Conservation (phyloP, 2,113 vertebrate genomes). For the Carassius gibelio region DNA sequence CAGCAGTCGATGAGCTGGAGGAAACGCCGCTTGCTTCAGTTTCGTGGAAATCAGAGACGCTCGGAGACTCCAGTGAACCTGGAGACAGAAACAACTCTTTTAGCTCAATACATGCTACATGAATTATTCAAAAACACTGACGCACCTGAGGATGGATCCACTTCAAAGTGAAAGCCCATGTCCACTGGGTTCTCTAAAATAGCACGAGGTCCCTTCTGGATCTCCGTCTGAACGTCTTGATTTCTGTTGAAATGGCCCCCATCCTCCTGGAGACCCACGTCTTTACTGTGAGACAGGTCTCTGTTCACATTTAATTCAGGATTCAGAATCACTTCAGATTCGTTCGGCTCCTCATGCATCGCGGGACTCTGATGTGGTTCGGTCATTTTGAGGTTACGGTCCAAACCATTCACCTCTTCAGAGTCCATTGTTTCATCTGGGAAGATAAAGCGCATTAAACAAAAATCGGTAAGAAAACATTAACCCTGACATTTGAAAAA, state of each 20-base stretch:
- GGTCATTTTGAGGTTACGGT: constrained; percentile 10
- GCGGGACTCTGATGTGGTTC: constrained; percentile 17
- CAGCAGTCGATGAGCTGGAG: constrained; percentile 50
- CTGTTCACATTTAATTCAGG: constrained; percentile 40
- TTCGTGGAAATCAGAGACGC: constrained; percentile 57
- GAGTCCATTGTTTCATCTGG: constrained; percentile 46
- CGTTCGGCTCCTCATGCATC: constrained; percentile 30
- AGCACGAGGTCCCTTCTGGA: constrained; percentile 66
- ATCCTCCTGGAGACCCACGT: constrained; percentile 67
- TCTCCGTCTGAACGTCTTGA: constrained; percentile 68
- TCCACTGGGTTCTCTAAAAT: constrained; percentile 70
- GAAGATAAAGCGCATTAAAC: constrained; percentile 19
- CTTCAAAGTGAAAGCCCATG: constrained; percentile 62
- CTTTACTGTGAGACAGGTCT: constrained; percentile 43
- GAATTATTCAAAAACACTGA: not conserved
- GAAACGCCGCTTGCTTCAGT: constrained; percentile 48
- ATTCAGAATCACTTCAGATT: constrained; percentile 24
- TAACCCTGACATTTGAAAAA: not conserved
- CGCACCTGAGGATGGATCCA: constrained; percentile 70
- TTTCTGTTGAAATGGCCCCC: constrained; percentile 72
- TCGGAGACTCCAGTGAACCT: constrained; percentile 66
- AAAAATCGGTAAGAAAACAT: not conserved
- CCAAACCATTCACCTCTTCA: constrained; percentile 43
- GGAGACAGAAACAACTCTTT: not conserved
- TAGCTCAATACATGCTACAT: not conserved